Conservation (phyloP, 2,113 vertebrate genomes). For the Egretta garzetta region DNA sequence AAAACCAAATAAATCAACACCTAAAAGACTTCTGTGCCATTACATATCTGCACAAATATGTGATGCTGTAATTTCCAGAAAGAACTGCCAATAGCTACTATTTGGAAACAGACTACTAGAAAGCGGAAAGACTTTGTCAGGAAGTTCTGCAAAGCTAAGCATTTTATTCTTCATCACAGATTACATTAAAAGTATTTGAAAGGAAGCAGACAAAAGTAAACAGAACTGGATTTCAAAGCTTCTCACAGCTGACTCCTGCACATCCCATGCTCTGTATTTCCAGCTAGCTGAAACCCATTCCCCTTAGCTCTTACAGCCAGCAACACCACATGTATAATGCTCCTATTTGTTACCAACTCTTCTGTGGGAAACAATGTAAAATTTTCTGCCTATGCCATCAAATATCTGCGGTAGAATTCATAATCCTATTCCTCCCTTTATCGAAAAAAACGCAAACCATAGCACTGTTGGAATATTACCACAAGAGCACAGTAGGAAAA, state of each 20-base stretch:
- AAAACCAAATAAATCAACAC: not conserved
- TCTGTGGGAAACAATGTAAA: not conserved
- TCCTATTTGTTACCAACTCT: not conserved
- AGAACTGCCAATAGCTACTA: not conserved
- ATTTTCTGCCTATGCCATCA: not conserved
- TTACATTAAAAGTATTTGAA: not conserved
- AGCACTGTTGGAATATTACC: not conserved
- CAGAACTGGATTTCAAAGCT: not conserved
- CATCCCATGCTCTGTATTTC: not conserved
- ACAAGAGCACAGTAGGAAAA: not conserved
- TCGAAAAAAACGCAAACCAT: not conserved
- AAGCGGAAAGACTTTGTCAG: not conserved
- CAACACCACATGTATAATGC: not conserved
- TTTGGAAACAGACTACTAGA: not conserved
- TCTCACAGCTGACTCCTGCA: not conserved
- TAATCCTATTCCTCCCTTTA: not conserved
- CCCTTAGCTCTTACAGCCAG: not conserved
- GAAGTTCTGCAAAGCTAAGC: conserved; percentile 5
- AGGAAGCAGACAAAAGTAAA: not conserved
- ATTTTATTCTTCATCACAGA: not conserved
- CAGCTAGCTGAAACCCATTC: not conserved
- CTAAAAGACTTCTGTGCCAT: not conserved
- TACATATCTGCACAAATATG: not conserved
- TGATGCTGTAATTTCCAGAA: not conserved
- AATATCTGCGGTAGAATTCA: not conserved